Evolutionary conservation across 2,888 invertebrate genomes (phyloP).

Genomic region (Vannuccia rotundouncinata): DNA sequence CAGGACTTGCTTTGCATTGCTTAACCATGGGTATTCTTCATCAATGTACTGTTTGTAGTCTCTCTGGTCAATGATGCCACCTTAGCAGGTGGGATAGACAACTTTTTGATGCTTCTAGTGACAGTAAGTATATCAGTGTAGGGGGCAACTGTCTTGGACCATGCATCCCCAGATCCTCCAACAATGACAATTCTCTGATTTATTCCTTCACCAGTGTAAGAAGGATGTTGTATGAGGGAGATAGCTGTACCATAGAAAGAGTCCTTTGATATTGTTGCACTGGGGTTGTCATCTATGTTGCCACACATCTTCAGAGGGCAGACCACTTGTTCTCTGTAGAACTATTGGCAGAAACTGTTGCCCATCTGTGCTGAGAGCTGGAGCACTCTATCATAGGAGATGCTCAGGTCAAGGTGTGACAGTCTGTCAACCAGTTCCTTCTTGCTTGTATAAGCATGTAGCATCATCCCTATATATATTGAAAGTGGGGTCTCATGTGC

Average conservation of each 20-base stretch:
- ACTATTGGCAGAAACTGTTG: neutral
- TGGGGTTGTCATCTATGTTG: neutral
- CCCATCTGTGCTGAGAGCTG: neutral
- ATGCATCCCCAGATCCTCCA: too few relatives aligned
- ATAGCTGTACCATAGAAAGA: neutral
- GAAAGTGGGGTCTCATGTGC: neutral
- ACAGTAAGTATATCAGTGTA: too few relatives aligned
- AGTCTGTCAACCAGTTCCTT: neutral
- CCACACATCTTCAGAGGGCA: neutral
- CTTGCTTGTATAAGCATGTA: neutral
- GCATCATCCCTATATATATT: neutral
- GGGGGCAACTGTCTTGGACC: too few relatives aligned
- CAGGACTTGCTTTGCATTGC: too few relatives aligned
- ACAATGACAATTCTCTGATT: too few relatives aligned
- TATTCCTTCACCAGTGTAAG: too few relatives aligned
- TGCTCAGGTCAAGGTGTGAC: neutral
- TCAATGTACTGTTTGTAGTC: too few relatives aligned
- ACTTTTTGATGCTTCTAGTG: too few relatives aligned
- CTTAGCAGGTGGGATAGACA: too few relatives aligned
- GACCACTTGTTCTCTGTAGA: neutral
- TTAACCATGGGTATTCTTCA: too few relatives aligned
- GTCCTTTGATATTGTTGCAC: neutral
- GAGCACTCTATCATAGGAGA: neutral
- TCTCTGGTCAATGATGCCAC: too few relatives aligned
- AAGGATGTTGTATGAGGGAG: neutral